Conservation (phyloP, 2,113 vertebrate genomes). For the Lagenorhynchus albirostris region DNA sequence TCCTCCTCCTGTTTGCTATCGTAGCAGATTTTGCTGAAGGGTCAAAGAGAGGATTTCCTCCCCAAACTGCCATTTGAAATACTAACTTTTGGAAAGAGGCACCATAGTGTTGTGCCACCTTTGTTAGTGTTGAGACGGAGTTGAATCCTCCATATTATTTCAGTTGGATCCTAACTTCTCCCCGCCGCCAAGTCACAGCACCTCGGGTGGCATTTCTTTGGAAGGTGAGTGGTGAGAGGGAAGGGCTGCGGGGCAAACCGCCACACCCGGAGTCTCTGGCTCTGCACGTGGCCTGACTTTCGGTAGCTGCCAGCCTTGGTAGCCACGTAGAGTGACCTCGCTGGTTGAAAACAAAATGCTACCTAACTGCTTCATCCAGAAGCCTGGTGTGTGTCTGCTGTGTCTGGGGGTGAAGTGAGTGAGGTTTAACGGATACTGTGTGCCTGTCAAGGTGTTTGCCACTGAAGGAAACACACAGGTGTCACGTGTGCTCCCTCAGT, state of each 20-base stretch:
- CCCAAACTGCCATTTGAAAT: neutral
- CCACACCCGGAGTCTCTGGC: neutral
- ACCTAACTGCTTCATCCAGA: neutral
- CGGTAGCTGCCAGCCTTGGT: neutral
- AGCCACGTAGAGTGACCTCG: neutral
- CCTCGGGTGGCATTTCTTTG: neutral
- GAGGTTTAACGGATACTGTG: neutral
- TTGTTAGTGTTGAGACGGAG: too few relatives aligned
- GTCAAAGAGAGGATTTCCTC: neutral
- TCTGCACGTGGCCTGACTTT: accelerated
- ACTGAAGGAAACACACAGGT: neutral
- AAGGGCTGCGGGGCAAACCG: too few relatives aligned
- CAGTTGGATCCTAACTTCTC: too few relatives aligned
- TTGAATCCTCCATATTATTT: accelerated
- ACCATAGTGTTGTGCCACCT: neutral
- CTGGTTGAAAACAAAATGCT: neutral
- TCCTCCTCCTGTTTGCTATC: neutral
- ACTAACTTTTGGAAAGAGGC: neutral
- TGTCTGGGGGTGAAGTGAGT: neutral
- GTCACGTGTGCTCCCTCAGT: accelerated
- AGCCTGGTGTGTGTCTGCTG: accelerated
- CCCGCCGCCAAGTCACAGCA: neutral
- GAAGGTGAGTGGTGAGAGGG: neutral
- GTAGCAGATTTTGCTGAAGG: neutral
- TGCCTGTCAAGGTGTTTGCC: too few relatives aligned